phyloP scores from a whole-genome alignment of 2,113 vertebrate genomes.

The Psilopogon haemacephalus region DNA sequence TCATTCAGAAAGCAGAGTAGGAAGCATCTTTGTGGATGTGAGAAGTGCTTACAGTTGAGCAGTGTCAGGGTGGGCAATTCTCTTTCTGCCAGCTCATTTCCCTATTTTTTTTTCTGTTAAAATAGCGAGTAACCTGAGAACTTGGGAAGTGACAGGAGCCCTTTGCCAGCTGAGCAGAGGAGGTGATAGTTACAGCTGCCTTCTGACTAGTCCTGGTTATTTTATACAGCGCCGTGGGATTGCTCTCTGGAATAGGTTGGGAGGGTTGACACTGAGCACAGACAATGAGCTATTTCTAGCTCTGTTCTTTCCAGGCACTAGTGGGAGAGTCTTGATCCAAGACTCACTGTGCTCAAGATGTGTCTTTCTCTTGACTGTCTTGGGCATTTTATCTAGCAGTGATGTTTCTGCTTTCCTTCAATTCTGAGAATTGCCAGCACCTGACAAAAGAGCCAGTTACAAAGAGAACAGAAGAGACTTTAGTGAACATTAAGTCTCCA shows the following conservation, averaged over 20 bases:
- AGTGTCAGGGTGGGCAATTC: neutral
- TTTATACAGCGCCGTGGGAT: neutral
- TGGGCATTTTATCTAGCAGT: neutral
- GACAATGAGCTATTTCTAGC: conserved; percentile 26
- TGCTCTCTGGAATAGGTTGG: conserved; percentile 3
- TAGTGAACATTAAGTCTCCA: neutral
- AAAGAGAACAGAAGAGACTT: neutral
- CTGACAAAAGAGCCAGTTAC: neutral
- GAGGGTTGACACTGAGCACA: conserved; percentile 9
- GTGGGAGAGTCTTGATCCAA: conserved; percentile 25
- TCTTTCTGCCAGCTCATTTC: neutral
- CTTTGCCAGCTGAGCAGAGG: conserved; percentile 10
- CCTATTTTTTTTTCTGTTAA: neutral
- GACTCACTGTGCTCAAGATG: neutral
- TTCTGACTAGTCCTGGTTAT: neutral
- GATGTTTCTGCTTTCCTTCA: neutral
- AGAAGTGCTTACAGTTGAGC: neutral
- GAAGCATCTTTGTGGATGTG: neutral
- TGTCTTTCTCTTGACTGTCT: neutral
- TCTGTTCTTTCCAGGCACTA: neutral
- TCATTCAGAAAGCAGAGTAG: neutral
- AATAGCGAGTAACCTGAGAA: conserved; percentile 1
- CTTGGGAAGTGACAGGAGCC: conserved; percentile 2
- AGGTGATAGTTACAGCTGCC: conserved; percentile 40
- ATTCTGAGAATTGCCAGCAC: neutral